Base-by-base conservation (phyloP, 2,113 vertebrate species). In the Marmota monax region DNA sequence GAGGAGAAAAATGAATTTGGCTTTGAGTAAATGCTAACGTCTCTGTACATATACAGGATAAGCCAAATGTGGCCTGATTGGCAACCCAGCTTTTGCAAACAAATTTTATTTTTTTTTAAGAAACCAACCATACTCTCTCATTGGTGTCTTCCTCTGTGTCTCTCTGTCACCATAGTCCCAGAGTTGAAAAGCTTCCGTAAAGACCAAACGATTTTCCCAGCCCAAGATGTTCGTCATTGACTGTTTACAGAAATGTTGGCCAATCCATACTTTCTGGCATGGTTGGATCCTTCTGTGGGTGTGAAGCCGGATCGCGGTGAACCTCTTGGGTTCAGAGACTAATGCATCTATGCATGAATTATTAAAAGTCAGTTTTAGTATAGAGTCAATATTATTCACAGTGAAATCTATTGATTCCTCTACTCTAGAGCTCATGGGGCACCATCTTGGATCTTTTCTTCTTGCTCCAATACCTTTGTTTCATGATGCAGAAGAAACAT, bases 221-320 rank as follows among this genome's bases (percentile, higher is more conserved):
- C 4, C 27, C 37, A 4, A 48, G 34, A 39, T 29, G 20, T 3
- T 18, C 23, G 34, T 29, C 1, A 22, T 42, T 17, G 67, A 85
- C 14, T 1, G 3, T 78, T 42, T 58, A 2, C 27, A 8, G 18
- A 25, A 29, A 39, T 2, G 32, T 18, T n/a, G 69, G 2, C 5
- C 39, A 1, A 37, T 2, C 27, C 23, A 0, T 72, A 5, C 4
- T 23, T 39, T 34, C 29, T 5, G 67, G 4, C 3, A 2, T 1
- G 25, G 2, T 4, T 0, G 22, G 4, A 13, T 32, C 32, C 13
- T 37, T 34, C 45, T 4, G 17, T 8, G 8, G 11, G 2, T 0
- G 0, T 0, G 7, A 25, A 27, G 42, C 7, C 11, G 0, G 3
- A 23, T 42, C 34, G 1, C 3, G 7, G 25, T 22, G 3, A 48